Conservation (phyloP, 2,888 invertebrate species). For the Troides aeacus region DNA sequence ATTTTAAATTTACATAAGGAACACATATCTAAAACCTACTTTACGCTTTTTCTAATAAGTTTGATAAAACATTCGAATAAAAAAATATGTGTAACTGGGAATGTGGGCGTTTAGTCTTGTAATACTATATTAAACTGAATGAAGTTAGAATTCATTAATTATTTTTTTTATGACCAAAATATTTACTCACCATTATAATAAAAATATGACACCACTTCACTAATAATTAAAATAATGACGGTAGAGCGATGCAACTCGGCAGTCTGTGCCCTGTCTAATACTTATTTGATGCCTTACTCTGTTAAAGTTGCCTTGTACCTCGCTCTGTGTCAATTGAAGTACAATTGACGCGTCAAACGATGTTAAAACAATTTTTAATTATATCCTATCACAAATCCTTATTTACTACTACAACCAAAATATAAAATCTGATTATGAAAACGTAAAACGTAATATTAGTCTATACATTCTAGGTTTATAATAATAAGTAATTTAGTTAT, state of each 20-base stretch:
- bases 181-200: constrained; percentile 23
- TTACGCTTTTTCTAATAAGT: too few relatives aligned
- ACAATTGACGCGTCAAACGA: constrained; percentile 42
- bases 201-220: constrained; percentile 5
- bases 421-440: neutral
- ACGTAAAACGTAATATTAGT: neutral
- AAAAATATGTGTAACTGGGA: too few relatives aligned
- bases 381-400: constrained; percentile 22
- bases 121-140: neutral
- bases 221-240: neutral
- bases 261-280: constrained; percentile 22
- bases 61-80: too few relatives aligned
- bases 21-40: too few relatives aligned
- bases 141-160: neutral
- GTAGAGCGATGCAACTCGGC: constrained; percentile 20
- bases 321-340: constrained; percentile 50
- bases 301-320: constrained; percentile 41
- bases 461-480: neutral
- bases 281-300: constrained; percentile 38
- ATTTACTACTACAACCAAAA: neutral
- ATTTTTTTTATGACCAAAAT: neutral
- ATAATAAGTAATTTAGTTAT: too few relatives aligned
- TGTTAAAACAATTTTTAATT: constrained; percentile 21
- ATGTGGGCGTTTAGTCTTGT: too few relatives aligned
- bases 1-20: too few relatives aligned